These are phyloP conservation scores for Drosophila borealis DNA, from an alignment of 2,888 invertebrate species.

Conservation along the genomic window DNA sequence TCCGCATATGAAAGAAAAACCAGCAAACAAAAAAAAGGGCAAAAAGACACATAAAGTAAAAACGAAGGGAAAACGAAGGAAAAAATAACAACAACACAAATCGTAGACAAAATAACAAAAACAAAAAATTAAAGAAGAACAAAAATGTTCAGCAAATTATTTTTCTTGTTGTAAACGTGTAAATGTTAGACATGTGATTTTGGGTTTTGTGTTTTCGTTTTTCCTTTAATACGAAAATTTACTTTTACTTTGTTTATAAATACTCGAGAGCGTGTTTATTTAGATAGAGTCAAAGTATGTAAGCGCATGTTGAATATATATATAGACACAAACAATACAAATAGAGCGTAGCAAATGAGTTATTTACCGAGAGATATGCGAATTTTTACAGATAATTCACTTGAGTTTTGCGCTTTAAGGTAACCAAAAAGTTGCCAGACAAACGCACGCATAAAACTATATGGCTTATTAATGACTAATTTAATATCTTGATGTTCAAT, in stretches of 20 bases:
- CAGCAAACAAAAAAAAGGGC: slow-evolving; percentile 80
- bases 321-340: slow-evolving; percentile 22
- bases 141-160: slow-evolving; percentile 62
- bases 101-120: slow-evolving; percentile 51
- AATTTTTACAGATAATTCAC: slow-evolving; percentile 2
- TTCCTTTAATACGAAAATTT: slow-evolving; percentile 23
- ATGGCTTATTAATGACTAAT: slow-evolving; percentile 53
- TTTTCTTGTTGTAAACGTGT: slow-evolving; percentile 55
- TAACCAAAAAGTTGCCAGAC: slow-evolving; percentile 38
- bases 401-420: slow-evolving; percentile 10
- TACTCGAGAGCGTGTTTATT: slow-evolving; percentile 71
- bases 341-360: slow-evolving; percentile 12
- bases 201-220: slow-evolving; percentile 19
- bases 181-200: slow-evolving; percentile 29
- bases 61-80: slow-evolving; percentile 33
- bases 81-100: slow-evolving; percentile 56
- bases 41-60: slow-evolving; percentile 54
- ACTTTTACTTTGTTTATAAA: slow-evolving; percentile 56
- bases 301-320: slow-evolving; percentile 53
- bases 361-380: slow-evolving; percentile 6
- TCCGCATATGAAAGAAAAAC: slow-evolving; percentile 84
- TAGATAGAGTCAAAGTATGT: slow-evolving; percentile 64
- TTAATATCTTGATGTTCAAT: slow-evolving; percentile 75
- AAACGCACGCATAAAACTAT: slow-evolving; percentile 14
- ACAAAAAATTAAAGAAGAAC: slow-evolving; percentile 32